Conservation (phyloP, 2,797 vertebrate genomes). For the Phaenicophaeus curvirostris region DNA sequence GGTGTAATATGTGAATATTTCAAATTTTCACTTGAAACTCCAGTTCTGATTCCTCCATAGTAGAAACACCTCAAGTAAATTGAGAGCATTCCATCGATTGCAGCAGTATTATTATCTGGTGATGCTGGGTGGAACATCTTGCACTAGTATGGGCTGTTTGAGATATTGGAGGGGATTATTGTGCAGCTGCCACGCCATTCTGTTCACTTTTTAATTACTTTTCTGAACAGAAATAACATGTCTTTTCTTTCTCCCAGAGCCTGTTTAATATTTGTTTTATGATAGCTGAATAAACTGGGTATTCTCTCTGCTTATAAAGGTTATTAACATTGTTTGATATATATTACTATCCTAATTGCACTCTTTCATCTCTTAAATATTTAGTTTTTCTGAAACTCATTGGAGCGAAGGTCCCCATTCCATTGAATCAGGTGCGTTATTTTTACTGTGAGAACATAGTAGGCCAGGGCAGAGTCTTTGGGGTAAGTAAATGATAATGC, state of each 20-base stretch:
- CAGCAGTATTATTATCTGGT: neutral
- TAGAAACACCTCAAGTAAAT: neutral
- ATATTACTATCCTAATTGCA: conserved; percentile 58
- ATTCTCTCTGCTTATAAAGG: conserved; percentile 52
- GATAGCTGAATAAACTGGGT: conserved; percentile 48
- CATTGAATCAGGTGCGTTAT: neutral
- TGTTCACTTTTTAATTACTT: conserved; percentile 55
- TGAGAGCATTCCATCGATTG: neutral
- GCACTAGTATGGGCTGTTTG: neutral
- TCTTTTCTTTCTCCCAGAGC: conserved; percentile 39
- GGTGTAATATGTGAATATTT: neutral
- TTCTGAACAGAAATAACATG: conserved; percentile 33
- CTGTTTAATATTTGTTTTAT: conserved; percentile 65
- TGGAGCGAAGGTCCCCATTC: neutral
- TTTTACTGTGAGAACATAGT: neutral
- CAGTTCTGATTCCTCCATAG: neutral
- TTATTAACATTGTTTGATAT: conserved; percentile 62
- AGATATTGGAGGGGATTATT: neutral
- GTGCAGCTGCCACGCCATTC: conserved; percentile 43
- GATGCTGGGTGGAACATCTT: neutral
- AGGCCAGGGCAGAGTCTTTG: neutral
- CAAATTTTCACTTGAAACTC: neutral
- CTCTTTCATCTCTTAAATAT: conserved; percentile 56
- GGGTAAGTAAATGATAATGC: neutral
- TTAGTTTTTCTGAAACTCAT: conserved; percentile 27